phyloP scores from a whole-genome alignment of 2,888 invertebrate genomes.

The Charanyca ferruginea region DNA sequence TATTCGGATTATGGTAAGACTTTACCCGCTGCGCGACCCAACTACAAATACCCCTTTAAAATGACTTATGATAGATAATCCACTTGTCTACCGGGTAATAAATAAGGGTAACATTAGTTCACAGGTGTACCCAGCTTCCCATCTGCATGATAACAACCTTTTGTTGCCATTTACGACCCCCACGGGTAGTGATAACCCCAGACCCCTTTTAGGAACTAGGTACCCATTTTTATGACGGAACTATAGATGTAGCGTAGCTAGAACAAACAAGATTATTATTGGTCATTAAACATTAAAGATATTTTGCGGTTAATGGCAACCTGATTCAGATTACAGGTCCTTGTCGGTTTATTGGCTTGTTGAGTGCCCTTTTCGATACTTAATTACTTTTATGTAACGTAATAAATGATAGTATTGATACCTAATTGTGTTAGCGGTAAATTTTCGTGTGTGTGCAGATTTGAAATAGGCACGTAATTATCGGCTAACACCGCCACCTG shows the following conservation, averaged over 20 bases:
- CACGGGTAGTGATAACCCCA: slow-evolving; percentile 32
- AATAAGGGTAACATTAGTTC: slow-evolving; percentile 37
- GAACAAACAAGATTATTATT: slow-evolving; percentile 49
- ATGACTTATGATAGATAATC: slow-evolving; percentile 46
- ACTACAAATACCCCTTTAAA: slow-evolving; percentile 11
- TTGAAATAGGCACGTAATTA: no score
- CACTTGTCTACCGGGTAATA: slow-evolving; percentile 13
- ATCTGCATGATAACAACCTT: slow-evolving; percentile 38
- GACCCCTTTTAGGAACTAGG: slow-evolving; percentile 44
- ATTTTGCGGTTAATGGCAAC: slow-evolving; percentile 43
- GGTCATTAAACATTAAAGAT: slow-evolving; percentile 49
- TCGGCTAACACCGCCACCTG: no score
- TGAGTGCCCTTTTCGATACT: slow-evolving; percentile 43
- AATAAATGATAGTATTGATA: neutral
- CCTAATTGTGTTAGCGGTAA: neutral
- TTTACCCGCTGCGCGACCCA: neutral
- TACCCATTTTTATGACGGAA: slow-evolving; percentile 54
- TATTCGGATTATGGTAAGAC: slow-evolving; percentile 7
- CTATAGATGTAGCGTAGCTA: slow-evolving; percentile 28
- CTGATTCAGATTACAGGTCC: slow-evolving; percentile 54
- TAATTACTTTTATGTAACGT: slow-evolving; percentile 36
- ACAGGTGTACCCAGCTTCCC: slow-evolving; percentile 41
- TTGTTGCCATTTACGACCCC: slow-evolving; percentile 34
- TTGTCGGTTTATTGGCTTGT: slow-evolving; percentile 42
- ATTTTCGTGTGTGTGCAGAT: neutral